Conservation (phyloP, 2,888 invertebrate species). For the Schizotus pectinicornis region DNA sequence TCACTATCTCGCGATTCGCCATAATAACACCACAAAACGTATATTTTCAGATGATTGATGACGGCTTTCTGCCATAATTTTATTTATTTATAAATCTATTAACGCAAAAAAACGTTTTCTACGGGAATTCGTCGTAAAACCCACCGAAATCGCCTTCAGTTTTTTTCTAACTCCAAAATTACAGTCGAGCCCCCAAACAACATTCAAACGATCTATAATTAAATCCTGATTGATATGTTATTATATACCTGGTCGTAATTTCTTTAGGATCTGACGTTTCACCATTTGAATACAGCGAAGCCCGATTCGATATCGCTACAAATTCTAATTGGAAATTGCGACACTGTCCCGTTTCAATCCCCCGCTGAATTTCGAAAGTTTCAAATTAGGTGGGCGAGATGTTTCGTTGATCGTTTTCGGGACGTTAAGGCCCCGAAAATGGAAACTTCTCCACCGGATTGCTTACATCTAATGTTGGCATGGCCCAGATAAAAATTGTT, state of each 20-base stretch:
- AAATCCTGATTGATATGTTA: slow-evolving; percentile 56
- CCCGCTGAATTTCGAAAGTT: too few relatives aligned
- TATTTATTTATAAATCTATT: too few relatives aligned
- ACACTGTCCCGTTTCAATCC: neutral
- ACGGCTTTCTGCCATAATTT: neutral
- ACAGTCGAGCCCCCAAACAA: slow-evolving; percentile 27
- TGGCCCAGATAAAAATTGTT: slow-evolving; percentile 54
- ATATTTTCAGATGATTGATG: slow-evolving; percentile 4
- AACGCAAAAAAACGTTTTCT: too few relatives aligned
- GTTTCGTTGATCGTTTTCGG: too few relatives aligned
- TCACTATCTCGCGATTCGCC: neutral
- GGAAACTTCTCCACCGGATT: too few relatives aligned
- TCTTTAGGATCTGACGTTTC: slow-evolving; percentile 31
- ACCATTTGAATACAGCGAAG: slow-evolving; percentile 12
- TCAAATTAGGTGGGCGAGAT: too few relatives aligned
- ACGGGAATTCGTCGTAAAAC: slow-evolving; percentile 5
- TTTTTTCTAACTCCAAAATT: slow-evolving; percentile 13
- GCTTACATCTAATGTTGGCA: slow-evolving; percentile 38
- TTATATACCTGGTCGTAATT: slow-evolving; percentile 56
- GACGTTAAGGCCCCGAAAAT: too few relatives aligned
- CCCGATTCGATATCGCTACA: too few relatives aligned
- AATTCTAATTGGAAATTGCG: neutral
- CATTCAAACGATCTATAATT: slow-evolving; percentile 49
- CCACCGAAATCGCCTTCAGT: neutral
- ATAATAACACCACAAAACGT: slow-evolving; percentile 9